phyloP scores from a whole-genome alignment of 2,797 vertebrate genomes.

The Paedocypris micromegethes region DNA sequence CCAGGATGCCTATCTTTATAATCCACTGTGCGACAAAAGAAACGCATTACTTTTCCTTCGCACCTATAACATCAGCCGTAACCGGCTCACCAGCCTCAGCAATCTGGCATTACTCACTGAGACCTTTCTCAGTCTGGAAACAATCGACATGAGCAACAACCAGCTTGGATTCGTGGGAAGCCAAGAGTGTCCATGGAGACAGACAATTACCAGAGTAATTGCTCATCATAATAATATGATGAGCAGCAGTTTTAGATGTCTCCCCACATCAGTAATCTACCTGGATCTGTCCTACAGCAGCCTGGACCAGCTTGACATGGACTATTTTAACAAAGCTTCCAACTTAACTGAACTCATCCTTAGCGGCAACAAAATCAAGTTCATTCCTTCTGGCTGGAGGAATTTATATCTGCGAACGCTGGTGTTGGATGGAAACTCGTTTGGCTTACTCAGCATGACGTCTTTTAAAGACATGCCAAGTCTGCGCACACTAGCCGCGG shows the following conservation, averaged over 20 bases:
- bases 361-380: slow-evolving; percentile 83
- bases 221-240: slow-evolving; percentile 67
- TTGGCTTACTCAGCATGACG: slow-evolving; percentile 70
- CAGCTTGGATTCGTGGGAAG: slow-evolving; percentile 53
- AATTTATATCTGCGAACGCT: slow-evolving; percentile 62
- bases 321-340: slow-evolving; percentile 64
- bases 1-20: slow-evolving; percentile 60
- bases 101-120: slow-evolving; percentile 60
- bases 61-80: slow-evolving; percentile 63
- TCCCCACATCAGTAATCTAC: slow-evolving; percentile 69
- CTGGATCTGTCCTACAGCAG: slow-evolving; percentile 75
- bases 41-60: slow-evolving; percentile 59
- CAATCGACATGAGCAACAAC: slow-evolving; percentile 72
- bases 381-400: slow-evolving; percentile 75
- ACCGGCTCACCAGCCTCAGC: slow-evolving; percentile 64
- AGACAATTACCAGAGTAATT: slow-evolving; percentile 63
- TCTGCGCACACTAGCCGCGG: slow-evolving; percentile 63
- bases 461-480: slow-evolving; percentile 72
- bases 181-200: slow-evolving; percentile 65
- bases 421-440: slow-evolving; percentile 78
- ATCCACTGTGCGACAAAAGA: slow-evolving; percentile 66
- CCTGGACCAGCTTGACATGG: slow-evolving; percentile 71
- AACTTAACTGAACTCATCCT: slow-evolving; percentile 65
- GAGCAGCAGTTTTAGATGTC: slow-evolving; percentile 61
- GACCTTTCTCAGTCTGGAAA: slow-evolving; percentile 62